A percentile compares a stretch with the other conserved stretches of the same genome.
phyloP scores from a whole-genome alignment of 2,797 vertebrate genomes.

The Hypotaenidia philippensis region DNA sequence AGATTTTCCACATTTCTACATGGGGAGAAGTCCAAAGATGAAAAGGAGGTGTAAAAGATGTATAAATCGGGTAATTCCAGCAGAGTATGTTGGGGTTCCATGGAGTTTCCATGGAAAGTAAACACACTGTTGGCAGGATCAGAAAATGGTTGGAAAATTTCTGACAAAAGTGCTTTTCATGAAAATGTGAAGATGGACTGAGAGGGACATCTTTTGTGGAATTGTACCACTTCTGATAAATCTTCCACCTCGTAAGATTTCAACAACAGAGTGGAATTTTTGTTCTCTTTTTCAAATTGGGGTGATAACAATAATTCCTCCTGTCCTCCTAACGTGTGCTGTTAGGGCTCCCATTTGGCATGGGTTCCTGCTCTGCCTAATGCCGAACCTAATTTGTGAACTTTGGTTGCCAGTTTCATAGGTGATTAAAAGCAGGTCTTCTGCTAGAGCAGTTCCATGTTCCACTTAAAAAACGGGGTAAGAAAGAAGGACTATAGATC shows the following conservation, averaged over 20 bases:
- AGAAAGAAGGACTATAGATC: neutral
- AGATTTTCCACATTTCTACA: neutral
- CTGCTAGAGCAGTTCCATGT: neutral
- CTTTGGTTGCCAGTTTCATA: neutral
- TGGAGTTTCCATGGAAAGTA: neutral
- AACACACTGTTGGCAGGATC: neutral
- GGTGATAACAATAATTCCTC: neutral
- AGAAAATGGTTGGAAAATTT: neutral
- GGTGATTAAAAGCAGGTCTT: neutral
- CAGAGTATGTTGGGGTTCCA: neutral
- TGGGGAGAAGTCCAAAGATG: neutral
- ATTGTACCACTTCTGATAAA: neutral
- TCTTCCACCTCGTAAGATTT: neutral
- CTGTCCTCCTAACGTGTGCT: rapidly evolving
- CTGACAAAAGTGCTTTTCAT: neutral
- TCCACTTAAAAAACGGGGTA: neutral
- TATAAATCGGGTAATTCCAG: neutral
- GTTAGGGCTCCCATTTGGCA: neutral
- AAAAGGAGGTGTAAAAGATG: neutral
- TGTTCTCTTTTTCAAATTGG: neutral
- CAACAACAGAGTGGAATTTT: neutral
- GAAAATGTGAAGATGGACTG: neutral
- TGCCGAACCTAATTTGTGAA: neutral
- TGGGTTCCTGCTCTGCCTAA: neutral
- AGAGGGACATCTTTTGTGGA: neutral